Percentiles rank a stretch among this genome's conserved stretches.
phyloP scores from a whole-genome alignment of 2,888 invertebrate species.

The Cyaniris semiargus region DNA sequence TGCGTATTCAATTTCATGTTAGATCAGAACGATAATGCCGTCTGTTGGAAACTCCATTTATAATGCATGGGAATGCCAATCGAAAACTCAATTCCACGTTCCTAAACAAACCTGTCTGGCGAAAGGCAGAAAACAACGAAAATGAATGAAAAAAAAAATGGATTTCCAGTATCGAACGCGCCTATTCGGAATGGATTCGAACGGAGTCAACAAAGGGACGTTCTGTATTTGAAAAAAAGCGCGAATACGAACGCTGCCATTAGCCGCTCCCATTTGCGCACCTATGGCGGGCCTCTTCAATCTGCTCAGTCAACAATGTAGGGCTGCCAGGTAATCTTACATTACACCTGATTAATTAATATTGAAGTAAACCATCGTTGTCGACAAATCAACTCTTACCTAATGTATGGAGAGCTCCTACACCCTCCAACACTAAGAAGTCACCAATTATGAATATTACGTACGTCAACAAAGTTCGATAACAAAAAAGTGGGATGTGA shows the following conservation, averaged over 20 bases:
- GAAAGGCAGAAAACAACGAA: conserved; percentile 57
- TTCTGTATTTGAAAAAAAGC: conserved; percentile 71
- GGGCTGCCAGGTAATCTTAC: conserved; percentile 42
- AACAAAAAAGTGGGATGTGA: neutral
- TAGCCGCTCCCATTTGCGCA: conserved; percentile 74
- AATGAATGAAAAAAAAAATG: conserved; percentile 52
- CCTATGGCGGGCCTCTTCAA: conserved; percentile 75
- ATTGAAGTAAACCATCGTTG: neutral
- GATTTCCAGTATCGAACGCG: conserved; percentile 64
- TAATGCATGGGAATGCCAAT: conserved; percentile 37
- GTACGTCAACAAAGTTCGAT: neutral
- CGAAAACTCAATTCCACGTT: conserved; percentile 44
- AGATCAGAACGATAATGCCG: conserved; percentile 26
- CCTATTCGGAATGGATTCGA: conserved; percentile 69
- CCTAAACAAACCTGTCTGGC: conserved; percentile 59
- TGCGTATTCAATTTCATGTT: conserved; percentile 13
- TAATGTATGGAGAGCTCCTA: neutral
- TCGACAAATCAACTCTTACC: neutral
- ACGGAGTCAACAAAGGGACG: conserved; percentile 76
- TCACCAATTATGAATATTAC: neutral
- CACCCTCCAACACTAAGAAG: neutral
- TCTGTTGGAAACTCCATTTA: conserved; percentile 29
- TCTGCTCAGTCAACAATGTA: conserved; percentile 71
- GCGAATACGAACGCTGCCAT: conserved; percentile 75
- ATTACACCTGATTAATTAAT: neutral